phyloP scores from a whole-genome alignment of 53 echinoderm and acorn worm species.

The Luidia sarsii region DNA sequence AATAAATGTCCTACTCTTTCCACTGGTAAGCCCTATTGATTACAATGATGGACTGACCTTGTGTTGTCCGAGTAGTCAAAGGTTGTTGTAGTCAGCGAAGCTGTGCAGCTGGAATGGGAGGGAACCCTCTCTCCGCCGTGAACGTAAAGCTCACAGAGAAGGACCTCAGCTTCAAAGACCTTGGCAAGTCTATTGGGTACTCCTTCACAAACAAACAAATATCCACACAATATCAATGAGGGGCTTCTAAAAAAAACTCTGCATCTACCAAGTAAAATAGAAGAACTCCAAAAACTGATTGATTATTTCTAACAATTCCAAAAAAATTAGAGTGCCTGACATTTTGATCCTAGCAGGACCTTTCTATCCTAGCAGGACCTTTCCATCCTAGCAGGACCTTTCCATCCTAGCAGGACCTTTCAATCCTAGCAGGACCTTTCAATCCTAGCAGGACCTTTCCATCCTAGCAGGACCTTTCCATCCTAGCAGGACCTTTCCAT shows the following conservation, averaged over 20 bases:
- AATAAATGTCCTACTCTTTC: too few species aligned
- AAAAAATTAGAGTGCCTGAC: too few species aligned
- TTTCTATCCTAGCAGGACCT: too few species aligned
- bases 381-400: too few species aligned
- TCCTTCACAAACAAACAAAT: constrained; percentile 50
- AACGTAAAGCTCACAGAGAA: constrained; percentile 70
- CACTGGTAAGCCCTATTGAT: neutral
- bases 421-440: too few species aligned
- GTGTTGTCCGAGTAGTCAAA: constrained; percentile 83
- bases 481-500: too few species aligned
- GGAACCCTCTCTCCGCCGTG: constrained; percentile 70
- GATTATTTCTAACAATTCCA: too few species aligned
- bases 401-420: too few species aligned
- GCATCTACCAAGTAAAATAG: neutral
- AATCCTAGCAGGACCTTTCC: too few species aligned
- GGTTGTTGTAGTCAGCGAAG: constrained; percentile 59
- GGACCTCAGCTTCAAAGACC: constrained; percentile 74
- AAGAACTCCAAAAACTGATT: neutral
- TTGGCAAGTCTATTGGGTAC: constrained; percentile 70
- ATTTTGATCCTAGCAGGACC: too few species aligned
- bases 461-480: too few species aligned
- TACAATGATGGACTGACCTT: constrained; percentile 54
- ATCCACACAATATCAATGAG: neutral
- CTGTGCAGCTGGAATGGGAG: constrained; percentile 56
- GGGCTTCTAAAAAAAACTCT: neutral